Evolutionary conservation across 2,113 vertebrate genomes (phyloP).

Genomic region (Pipa parva): DNA sequence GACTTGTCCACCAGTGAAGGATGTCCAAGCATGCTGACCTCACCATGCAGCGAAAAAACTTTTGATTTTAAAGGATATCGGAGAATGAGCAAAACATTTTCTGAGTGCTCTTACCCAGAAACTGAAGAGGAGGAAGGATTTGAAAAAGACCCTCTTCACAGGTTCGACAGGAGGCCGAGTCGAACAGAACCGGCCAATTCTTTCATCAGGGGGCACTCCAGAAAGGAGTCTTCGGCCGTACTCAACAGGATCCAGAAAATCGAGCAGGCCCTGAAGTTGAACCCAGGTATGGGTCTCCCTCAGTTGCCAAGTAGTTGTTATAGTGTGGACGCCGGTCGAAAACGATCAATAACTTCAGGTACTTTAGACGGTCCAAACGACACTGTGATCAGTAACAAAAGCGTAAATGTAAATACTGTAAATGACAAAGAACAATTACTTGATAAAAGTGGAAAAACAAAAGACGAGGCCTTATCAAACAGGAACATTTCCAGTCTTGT

Average conservation of each 20-base stretch:
- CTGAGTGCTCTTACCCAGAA: constrained; percentile 89
- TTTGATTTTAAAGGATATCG: constrained; percentile 90
- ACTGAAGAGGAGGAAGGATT: constrained; percentile 76
- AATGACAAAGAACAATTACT: constrained; percentile 70
- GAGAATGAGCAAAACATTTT: constrained; percentile 94
- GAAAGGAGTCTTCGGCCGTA: constrained; percentile 88
- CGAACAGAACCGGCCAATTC: constrained; percentile 67
- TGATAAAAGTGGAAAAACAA: constrained; percentile 71
- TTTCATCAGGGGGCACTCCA: constrained; percentile 70
- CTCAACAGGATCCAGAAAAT: constrained; percentile 97
- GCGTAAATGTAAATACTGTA: constrained; percentile 64
- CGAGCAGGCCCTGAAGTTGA: constrained; percentile 89
- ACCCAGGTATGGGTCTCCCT: constrained; percentile 79
- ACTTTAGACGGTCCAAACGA: constrained; percentile 65
- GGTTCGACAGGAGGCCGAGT: constrained; percentile 76
- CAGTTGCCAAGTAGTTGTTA: constrained; percentile 94
- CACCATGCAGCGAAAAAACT: constrained; percentile 87
- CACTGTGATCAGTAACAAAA: constrained; percentile 64
- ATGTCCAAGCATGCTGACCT: constrained; percentile 82
- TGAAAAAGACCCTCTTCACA: constrained; percentile 73
- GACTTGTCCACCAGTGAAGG: constrained; percentile 79
- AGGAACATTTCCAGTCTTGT: constrained; percentile 64
- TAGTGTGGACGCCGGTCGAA: constrained; percentile 75
- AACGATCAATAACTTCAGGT: constrained; percentile 71
- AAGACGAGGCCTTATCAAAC: constrained; percentile 64